phyloP scores from a whole-genome alignment of 1,140 invertebrate genomes.

The Gyrodactylus bullatarudis region DNA sequence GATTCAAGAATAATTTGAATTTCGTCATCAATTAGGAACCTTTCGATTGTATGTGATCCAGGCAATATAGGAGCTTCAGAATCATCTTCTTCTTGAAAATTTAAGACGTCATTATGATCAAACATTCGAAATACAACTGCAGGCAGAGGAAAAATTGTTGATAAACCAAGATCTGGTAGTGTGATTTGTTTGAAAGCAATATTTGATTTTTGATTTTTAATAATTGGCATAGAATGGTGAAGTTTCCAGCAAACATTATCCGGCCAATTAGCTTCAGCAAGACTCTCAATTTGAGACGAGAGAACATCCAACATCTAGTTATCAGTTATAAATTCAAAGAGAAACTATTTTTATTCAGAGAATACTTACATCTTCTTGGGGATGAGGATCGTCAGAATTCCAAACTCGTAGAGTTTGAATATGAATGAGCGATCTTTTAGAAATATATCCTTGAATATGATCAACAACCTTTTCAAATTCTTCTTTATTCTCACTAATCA shows the following conservation, averaged over 20 bases:
- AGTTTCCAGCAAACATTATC: slow-evolving; percentile 1
- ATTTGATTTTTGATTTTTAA: background rate
- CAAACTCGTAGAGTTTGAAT: slow-evolving; percentile 58
- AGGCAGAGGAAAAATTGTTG: slow-evolving; percentile 46
- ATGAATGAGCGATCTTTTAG: slow-evolving; percentile 61
- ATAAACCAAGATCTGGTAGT: slow-evolving; percentile 20
- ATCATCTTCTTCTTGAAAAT: slow-evolving; percentile 21
- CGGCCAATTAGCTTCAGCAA: background rate
- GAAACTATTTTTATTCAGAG: background rate
- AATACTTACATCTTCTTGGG: slow-evolving; percentile 48
- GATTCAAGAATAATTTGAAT: background rate
- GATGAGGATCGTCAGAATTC: slow-evolving; percentile 55
- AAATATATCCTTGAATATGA: slow-evolving; percentile 15
- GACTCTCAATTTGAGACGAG: background rate
- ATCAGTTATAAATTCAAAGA: background rate
- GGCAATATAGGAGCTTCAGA: background rate
- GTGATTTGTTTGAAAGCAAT: slow-evolving; percentile 62
- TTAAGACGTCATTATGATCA: slow-evolving; percentile 89
- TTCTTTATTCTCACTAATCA: slow-evolving; percentile 1
- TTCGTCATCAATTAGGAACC: slow-evolving; percentile 2
- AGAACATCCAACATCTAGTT: background rate
- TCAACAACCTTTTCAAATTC: slow-evolving; percentile 3
- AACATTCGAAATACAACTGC: slow-evolving; percentile 34
- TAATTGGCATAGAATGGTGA: background rate
- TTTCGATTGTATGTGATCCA: slow-evolving; percentile 2